These are phyloP conservation scores for Phyllotreta striolata DNA, from an alignment of 2,888 invertebrate genomes.

Conservation along the genomic window DNA sequence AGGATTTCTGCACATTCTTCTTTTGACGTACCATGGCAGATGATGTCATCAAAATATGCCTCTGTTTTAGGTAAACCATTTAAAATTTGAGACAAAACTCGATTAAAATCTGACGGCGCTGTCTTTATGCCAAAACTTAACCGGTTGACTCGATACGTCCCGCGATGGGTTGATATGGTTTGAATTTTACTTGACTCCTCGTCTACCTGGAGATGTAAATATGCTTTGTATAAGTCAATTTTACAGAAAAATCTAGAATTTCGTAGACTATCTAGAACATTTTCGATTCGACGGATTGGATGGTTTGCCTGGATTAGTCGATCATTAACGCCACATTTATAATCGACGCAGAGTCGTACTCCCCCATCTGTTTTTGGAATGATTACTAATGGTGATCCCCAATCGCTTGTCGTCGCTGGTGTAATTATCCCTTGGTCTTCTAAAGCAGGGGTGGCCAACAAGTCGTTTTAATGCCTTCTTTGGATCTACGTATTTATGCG, in stretches of 20 bases:
- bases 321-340: constrained; percentile 45
- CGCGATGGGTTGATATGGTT: constrained; percentile 40
- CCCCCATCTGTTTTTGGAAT: constrained; percentile 40
- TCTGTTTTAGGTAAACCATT: constrained; percentile 34
- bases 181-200: constrained; percentile 40
- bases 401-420: constrained; percentile 34
- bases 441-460: too few relatives aligned
- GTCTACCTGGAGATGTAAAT: constrained; percentile 44
- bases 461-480: too few relatives aligned
- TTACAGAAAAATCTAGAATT: constrained; percentile 45
- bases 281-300: constrained; percentile 30
- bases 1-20: constrained; percentile 24
- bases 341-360: constrained; percentile 40
- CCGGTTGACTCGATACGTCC: constrained; percentile 25
- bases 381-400: constrained; percentile 41
- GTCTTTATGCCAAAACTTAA: constrained; percentile 44
- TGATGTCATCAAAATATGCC: constrained; percentile 39
- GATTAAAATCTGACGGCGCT: constrained; percentile 42
- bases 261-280: constrained; percentile 43
- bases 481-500: too few relatives aligned
- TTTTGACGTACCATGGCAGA: constrained; percentile 35
- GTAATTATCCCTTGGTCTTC: constrained; percentile 10
- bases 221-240: constrained; percentile 48
- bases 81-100: constrained; percentile 41
- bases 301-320: constrained; percentile 39